A percentile compares a stretch with the other conserved stretches of the same genome.
phyloP scores from a whole-genome alignment of 1,140 invertebrate species.

The Alviniconcha marisindica region DNA sequence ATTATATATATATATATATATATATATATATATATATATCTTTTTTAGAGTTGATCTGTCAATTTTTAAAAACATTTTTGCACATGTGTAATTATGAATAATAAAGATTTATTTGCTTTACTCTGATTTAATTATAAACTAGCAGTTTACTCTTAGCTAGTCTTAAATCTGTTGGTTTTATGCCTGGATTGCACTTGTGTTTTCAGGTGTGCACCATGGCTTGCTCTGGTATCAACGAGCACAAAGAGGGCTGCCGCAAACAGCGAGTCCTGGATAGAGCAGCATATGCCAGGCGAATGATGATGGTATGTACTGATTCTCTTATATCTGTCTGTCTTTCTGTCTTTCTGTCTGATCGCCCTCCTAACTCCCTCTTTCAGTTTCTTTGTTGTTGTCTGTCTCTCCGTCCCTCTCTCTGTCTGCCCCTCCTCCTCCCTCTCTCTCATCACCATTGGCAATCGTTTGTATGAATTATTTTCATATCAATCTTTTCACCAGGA shows the following conservation, averaged over 20 bases:
- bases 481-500: too few species aligned
- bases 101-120: background rate
- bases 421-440: background rate
- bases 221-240: conserved; percentile 42
- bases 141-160: background rate
- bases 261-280: conserved; percentile 33
- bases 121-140: background rate
- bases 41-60: conserved; percentile 6
- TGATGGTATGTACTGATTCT: conserved; percentile 12
- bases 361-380: background rate
- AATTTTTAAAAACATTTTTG: conserved; percentile 14
- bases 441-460: too few species aligned
- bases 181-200: background rate
- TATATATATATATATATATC: background rate
- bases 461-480: background rate
- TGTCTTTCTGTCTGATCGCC: background rate
- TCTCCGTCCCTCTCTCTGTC: background rate
- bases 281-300: conserved; percentile 17
- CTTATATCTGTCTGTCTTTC: background rate
- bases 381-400: too few species aligned
- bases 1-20: conserved; percentile 26
- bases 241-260: conserved; percentile 38
- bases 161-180: background rate
- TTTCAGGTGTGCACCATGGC: conserved; percentile 31
- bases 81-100: conserved; percentile 6